Base-by-base conservation (phyloP, 2,888 invertebrate genomes). In the Pseudoips prasinana region DNA sequence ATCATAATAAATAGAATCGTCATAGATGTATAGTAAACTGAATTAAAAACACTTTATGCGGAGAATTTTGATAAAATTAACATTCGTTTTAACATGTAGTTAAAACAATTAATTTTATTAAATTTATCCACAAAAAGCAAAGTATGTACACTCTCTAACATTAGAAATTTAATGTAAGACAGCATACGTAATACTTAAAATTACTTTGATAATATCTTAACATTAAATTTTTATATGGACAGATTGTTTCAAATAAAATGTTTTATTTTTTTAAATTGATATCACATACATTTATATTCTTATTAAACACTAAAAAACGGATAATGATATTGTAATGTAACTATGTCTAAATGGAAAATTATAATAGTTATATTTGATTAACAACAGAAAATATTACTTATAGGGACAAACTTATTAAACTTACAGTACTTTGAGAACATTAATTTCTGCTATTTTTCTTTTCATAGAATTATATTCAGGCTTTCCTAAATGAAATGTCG, bases 201-300 rank as follows among this genome's bases (percentile, higher is more conserved):
- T 51, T 50, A 55, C 43, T 44, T 50, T 57, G 46, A 56, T 61
- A 58, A 54, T 47, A 48, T 44, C 51, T 52, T 55, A 57, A 45
- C 35, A 40, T 58, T 62, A 65, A 50, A 57, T 39, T 57, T 62
- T 64, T 49, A 57, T 70, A 78, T 77, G 79, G 79, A 79, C 79
- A 76, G 76, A 76, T 65, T 78, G 69, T 69, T 76, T 75, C 66
- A 65, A 72, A 77, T 72, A 68, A 72, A 75, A 73, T 60, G 64
- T 65, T 62, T 57, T 3, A 3, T 56, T 60, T 63, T 65, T 62
- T 57, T 3, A 3, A 55, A 68, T 53, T 63, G 64, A 75, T 78
- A 79, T 79, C 79, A 79, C 79, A 79, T 67, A 64, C 51, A 66
- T 59, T 67, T 55, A 58, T 63, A 48, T 51, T 45, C 52, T 53